phyloP scores from a whole-genome alignment of 1,140 invertebrate species.

The Trachymyrmex septentrionalis region DNA sequence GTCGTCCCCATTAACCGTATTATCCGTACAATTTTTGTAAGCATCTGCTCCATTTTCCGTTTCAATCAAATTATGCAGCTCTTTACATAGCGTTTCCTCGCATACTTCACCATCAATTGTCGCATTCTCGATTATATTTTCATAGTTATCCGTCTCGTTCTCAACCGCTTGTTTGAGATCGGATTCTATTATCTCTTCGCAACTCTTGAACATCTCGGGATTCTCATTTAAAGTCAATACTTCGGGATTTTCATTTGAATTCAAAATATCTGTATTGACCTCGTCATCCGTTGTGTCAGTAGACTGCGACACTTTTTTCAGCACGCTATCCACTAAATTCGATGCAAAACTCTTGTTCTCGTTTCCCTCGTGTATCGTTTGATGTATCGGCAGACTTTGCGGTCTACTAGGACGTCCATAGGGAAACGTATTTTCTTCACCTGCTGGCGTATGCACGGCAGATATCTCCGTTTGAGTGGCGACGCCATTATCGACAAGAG shows the following conservation, averaged over 20 bases:
- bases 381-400: constrained; percentile 83
- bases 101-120: constrained; percentile 79
- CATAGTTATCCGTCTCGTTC: constrained; percentile 69
- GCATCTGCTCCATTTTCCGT: constrained; percentile 75
- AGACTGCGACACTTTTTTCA: constrained; percentile 83
- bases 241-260: constrained; percentile 84
- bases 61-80: constrained; percentile 81
- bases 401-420: constrained; percentile 81
- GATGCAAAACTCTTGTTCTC: constrained; percentile 80
- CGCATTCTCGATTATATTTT: constrained; percentile 78
- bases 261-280: constrained; percentile 83
- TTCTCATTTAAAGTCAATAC: constrained; percentile 76
- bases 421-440: constrained; percentile 84
- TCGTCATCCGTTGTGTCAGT: constrained; percentile 84
- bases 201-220: constrained; percentile 83
- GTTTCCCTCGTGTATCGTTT: constrained; percentile 83
- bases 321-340: constrained; percentile 77
- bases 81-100: constrained; percentile 82
- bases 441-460: constrained; percentile 90
- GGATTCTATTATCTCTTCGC: constrained; percentile 81
- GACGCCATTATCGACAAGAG: constrained; percentile 86
- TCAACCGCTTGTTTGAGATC: constrained; percentile 78
- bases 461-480: constrained; percentile 93
- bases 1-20: constrained; percentile 27
- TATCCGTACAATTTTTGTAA: constrained; percentile 34